Conservation (phyloP, 2,888 invertebrate genomes). For the Drosophila ustulata region DNA sequence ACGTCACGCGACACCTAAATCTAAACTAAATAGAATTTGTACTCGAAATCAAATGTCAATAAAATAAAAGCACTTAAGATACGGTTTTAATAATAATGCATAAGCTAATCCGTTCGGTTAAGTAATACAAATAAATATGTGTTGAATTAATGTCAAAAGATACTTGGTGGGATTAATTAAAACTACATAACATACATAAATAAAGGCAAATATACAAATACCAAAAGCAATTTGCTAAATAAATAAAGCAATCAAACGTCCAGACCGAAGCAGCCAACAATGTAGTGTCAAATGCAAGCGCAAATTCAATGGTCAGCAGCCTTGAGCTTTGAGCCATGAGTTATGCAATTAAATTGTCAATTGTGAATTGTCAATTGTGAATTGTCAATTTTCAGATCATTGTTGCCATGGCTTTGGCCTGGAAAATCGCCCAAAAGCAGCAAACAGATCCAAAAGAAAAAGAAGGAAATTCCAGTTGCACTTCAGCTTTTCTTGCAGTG, state of each 20-base stretch:
- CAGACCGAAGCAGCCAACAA: conserved; percentile 17
- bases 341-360: conserved; percentile 29
- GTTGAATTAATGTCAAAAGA: conserved; percentile 9
- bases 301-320: not conserved
- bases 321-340: not conserved
- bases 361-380: conserved; percentile 6
- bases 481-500: not conserved
- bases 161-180: conserved; percentile 20
- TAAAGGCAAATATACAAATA: not conserved
- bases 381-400: conserved; percentile 1
- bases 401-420: conserved; percentile 10
- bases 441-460: conserved; percentile 11
- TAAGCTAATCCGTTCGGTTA: conserved; percentile 26
- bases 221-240: conserved; percentile 32
- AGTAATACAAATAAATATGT: conserved; percentile 23
- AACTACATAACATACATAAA: conserved; percentile 27
- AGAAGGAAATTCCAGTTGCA: conserved; percentile 38
- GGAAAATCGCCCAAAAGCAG: conserved; percentile 19
- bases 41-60: conserved; percentile 33
- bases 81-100: conserved; percentile 23
- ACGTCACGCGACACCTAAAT: conserved; percentile 19
- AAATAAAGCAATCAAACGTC: conserved; percentile 22
- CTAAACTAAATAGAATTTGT: conserved; percentile 42
- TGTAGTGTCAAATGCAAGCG: conserved; percentile 20
- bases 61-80: conserved; percentile 40